Conservation (phyloP, 2,888 invertebrate species). For the Amiota communis region DNA sequence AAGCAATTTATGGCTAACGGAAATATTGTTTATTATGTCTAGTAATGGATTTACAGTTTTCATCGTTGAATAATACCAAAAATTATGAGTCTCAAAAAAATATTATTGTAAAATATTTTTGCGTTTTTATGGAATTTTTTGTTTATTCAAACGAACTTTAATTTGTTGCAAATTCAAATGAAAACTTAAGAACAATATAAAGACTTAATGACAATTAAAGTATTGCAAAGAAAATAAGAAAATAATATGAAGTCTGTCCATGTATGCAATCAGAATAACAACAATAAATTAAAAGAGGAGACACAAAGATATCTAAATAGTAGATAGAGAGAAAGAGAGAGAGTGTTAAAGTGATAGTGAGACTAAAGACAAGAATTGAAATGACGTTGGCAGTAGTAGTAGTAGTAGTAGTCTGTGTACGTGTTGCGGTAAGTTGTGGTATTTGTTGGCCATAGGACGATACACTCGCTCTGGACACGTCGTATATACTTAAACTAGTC, state of each 20-base stretch:
- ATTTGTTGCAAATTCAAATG: too few relatives aligned
- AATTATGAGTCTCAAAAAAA: not conserved
- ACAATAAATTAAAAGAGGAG: not conserved
- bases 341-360: not conserved
- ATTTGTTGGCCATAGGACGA: slow-evolving; percentile 42
- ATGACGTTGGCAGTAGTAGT: not conserved
- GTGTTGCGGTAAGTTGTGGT: slow-evolving; percentile 46
- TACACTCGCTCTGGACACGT: slow-evolving; percentile 7
- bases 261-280: too few relatives aligned
- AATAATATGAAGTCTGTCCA: too few relatives aligned
- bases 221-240: too few relatives aligned
- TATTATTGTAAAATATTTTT: slow-evolving; percentile 19
- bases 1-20: slow-evolving; percentile 62
- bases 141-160: too few relatives aligned
- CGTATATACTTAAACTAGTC: not conserved
- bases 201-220: too few relatives aligned
- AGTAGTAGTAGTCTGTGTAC: slow-evolving; percentile 28
- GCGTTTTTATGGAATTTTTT: too few relatives aligned
- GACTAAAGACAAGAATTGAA: not conserved
- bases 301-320: slow-evolving; percentile 30
- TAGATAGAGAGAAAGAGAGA: not conserved
- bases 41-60: slow-evolving; percentile 52
- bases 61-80: slow-evolving; percentile 38
- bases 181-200: too few relatives aligned
- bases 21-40: slow-evolving; percentile 64